These are phyloP conservation scores for Anticlea derivata DNA, from an alignment of 2,888 invertebrate species.

Conservation along the genomic window DNA sequence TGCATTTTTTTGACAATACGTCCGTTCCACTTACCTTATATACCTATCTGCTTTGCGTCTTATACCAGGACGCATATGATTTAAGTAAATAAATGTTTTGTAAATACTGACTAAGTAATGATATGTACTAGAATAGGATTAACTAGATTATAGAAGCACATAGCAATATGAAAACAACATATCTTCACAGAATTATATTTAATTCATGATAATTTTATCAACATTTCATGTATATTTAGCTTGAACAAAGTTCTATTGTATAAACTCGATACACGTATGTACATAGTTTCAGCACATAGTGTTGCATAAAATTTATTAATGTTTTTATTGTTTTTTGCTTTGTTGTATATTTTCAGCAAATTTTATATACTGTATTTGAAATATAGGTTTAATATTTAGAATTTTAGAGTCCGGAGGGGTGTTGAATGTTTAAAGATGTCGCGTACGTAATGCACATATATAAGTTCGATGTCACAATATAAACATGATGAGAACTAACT, in stretches of 20 bases:
- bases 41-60: too few relatives aligned
- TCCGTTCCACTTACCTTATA: too few relatives aligned
- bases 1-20: too few relatives aligned
- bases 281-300: slow-evolving; percentile 67
- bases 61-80: too few relatives aligned
- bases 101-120: slow-evolving; percentile 11
- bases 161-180: slow-evolving; percentile 41
- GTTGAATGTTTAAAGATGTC: background rate
- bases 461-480: too few relatives aligned
- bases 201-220: slow-evolving; percentile 31
- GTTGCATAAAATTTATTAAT: slow-evolving; percentile 53
- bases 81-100: slow-evolving; percentile 6
- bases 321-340: slow-evolving; percentile 50
- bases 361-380: slow-evolving; percentile 44
- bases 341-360: slow-evolving; percentile 58
- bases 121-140: background rate
- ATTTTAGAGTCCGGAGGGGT: too few relatives aligned
- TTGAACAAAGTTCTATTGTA: slow-evolving; percentile 74
- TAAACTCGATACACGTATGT: slow-evolving; percentile 48
- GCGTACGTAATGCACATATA: too few relatives aligned
- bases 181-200: slow-evolving; percentile 38
- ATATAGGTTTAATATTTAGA: slow-evolving; percentile 3
- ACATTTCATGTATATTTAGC: slow-evolving; percentile 61
- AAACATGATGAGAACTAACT: too few relatives aligned
- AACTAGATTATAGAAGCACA: slow-evolving; percentile 22